Evolutionary conservation across 2,113 vertebrate species (phyloP).

Genomic region (Mola mola): DNA sequence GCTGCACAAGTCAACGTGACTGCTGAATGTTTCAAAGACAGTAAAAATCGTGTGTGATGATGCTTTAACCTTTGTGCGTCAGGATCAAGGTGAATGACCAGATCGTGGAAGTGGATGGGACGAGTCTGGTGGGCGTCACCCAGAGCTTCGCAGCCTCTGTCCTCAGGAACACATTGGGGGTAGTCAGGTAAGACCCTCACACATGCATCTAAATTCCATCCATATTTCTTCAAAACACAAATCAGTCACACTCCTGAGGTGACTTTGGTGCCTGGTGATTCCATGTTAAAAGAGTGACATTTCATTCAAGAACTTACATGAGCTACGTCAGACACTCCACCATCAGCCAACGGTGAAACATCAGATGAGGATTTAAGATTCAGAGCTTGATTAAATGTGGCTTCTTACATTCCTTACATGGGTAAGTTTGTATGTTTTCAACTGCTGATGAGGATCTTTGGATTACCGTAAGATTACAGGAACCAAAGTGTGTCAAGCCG

Average conservation of each 20-base stretch:
- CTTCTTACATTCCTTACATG: not conserved
- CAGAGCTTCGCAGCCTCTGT: conserved; percentile 99
- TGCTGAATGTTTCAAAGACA: not conserved
- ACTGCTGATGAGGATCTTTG: conserved; percentile 28
- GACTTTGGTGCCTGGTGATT: not conserved
- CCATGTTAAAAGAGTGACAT: too few species aligned
- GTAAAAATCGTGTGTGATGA: too few species aligned
- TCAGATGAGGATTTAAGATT: not conserved
- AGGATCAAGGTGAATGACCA: conserved; percentile 99
- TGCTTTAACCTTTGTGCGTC: conserved; percentile 5
- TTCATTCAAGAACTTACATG: too few species aligned
- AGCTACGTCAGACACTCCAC: not conserved
- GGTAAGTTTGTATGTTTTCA: conserved; percentile 9
- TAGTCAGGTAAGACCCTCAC: conserved; percentile 87
- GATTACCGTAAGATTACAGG: conserved; percentile 42
- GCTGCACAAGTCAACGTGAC: not conserved
- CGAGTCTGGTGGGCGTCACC: conserved; percentile 97
- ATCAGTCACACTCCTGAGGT: not conserved
- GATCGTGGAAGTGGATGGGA: conserved; percentile 97
- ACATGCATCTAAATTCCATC: not conserved
- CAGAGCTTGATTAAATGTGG: not conserved
- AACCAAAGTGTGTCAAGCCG: conserved; percentile 32
- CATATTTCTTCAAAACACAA: not conserved
- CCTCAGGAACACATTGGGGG: conserved; percentile 95
- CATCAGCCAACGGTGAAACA: not conserved